phyloP scores from a whole-genome alignment of 2,113 vertebrate genomes.

The Azemiops feae region DNA sequence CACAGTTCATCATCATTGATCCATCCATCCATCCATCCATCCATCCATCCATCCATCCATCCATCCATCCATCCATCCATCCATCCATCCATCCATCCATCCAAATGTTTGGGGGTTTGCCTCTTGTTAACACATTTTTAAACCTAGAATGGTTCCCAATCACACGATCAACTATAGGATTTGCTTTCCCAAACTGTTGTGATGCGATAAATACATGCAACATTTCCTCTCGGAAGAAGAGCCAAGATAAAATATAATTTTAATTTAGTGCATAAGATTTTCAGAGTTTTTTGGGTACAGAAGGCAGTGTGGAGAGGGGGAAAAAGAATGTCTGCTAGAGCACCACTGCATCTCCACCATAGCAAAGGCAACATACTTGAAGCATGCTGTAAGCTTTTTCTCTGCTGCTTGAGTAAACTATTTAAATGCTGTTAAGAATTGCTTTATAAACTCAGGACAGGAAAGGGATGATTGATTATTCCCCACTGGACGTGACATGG shows the following conservation, averaged over 20 bases:
- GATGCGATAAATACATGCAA: background rate
- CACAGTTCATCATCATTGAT: background rate
- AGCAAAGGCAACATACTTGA: slow-evolving; percentile 50
- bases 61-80: background rate
- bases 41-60: background rate
- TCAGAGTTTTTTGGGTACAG: background rate
- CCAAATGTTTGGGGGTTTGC: background rate
- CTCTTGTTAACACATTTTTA: background rate
- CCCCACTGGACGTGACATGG: slow-evolving; percentile 47
- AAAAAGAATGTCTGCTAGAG: slow-evolving; percentile 1
- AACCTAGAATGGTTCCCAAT: background rate
- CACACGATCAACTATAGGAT: background rate
- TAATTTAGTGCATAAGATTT: background rate
- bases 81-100: no score
- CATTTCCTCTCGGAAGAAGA: background rate
- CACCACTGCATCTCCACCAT: slow-evolving; percentile 22
- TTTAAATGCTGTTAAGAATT: slow-evolving; percentile 59
- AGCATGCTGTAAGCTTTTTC: slow-evolving; percentile 56
- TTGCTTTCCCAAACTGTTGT: background rate
- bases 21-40: background rate
- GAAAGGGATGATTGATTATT: slow-evolving; percentile 60
- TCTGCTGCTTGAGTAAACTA: slow-evolving; percentile 47
- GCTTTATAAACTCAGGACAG: slow-evolving; percentile 59
- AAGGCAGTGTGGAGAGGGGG: background rate
- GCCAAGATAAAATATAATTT: background rate